phyloP scores from a whole-genome alignment of 2,888 invertebrate species.

The Cryptophagus acutangulus region DNA sequence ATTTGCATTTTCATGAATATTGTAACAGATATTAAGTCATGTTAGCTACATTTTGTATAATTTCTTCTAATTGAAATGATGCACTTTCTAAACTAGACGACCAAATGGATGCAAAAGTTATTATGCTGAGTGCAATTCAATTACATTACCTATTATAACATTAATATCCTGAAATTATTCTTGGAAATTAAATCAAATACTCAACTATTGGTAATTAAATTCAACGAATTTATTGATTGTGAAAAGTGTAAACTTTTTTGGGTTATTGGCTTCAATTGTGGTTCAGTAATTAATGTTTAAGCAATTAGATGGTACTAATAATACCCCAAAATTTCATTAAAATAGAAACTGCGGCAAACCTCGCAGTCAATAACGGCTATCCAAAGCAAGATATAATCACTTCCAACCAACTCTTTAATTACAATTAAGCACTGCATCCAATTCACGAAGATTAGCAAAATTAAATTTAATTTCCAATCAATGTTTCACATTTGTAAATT shows the following conservation, averaged over 20 bases:
- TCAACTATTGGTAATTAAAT: too few species aligned
- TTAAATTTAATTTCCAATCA: constrained; percentile 1
- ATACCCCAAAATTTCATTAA: background rate
- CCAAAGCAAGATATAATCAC: constrained; percentile 3
- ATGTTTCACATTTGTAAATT: too few species aligned
- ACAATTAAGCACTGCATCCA: constrained; percentile 6
- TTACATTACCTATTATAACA: too few species aligned
- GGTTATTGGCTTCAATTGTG: too few species aligned
- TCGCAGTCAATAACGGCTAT: background rate
- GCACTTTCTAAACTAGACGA: too few species aligned
- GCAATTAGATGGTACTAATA: constrained; percentile 1
- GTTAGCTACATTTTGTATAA: constrained; percentile 9
- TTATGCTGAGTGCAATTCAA: too few species aligned
- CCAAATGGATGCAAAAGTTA: too few species aligned
- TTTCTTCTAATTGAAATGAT: constrained; percentile 13
- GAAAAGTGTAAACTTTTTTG: too few species aligned
- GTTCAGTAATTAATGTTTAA: background rate
- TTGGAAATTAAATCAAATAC: too few species aligned
- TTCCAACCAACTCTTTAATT: constrained; percentile 1
- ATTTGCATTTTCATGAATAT: constrained; percentile 15
- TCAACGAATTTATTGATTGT: too few species aligned
- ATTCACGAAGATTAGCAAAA: constrained; percentile 8
- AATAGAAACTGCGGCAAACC: background rate
- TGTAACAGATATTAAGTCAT: constrained; percentile 9
- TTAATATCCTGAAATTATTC: too few species aligned